Conservation (phyloP, 2,888 invertebrate genomes). For the Amorpha juglandis region DNA sequence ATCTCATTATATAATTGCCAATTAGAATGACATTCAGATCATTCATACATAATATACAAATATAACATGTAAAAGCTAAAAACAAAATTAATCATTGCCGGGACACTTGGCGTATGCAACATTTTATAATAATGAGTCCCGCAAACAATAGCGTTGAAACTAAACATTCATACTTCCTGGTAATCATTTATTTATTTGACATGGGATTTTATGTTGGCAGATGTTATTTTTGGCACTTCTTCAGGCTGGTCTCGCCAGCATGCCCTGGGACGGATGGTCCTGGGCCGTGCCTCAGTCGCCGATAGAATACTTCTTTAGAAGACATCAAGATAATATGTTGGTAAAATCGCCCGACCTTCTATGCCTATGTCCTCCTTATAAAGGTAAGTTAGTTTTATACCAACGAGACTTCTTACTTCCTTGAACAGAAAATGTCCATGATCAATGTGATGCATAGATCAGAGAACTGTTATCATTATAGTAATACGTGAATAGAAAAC, state of each 20-base stretch:
- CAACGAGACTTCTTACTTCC: no score
- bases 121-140: background rate
- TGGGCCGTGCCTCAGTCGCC: constrained; percentile 43
- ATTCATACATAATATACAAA: no score
- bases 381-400: constrained; percentile 45
- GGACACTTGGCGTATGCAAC: constrained; percentile 6
- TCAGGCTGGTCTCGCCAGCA: constrained; percentile 25
- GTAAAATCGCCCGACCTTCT: constrained; percentile 38
- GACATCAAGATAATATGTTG: constrained; percentile 37
- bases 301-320: constrained; percentile 42
- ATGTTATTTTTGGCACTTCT: constrained; percentile 32
- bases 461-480: no score
- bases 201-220: constrained; percentile 38
- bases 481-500: no score
- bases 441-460: no score
- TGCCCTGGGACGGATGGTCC: constrained; percentile 50
- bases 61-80: background rate
- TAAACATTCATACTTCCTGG: constrained; percentile 20
- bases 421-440: no score
- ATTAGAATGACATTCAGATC: background rate
- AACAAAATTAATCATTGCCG: constrained; percentile 10
- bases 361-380: constrained; percentile 62
- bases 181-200: constrained; percentile 22
- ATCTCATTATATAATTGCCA: background rate
- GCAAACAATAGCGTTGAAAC: constrained; percentile 12